phyloP scores from a whole-genome alignment of 2,888 invertebrate genomes.

The Osedax fenrisi region DNA sequence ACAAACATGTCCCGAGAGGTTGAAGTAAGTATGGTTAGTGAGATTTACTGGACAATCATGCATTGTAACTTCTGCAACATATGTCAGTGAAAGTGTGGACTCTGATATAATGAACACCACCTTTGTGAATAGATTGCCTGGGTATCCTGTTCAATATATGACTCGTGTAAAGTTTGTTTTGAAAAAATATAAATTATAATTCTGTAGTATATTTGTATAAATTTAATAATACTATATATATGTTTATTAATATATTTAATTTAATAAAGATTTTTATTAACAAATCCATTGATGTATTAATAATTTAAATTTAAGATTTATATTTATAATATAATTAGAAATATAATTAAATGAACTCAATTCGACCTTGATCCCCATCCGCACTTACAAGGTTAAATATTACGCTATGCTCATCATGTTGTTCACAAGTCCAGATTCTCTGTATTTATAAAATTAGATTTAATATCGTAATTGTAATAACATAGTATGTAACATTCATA shows the following conservation, averaged over 20 bases:
- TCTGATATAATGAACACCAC: slow-evolving; percentile 63
- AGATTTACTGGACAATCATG: slow-evolving; percentile 68
- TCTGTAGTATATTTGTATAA: no score
- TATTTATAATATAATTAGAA: no score
- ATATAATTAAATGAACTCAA: no score
- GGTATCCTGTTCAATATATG: slow-evolving; percentile 64
- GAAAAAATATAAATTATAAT: no score
- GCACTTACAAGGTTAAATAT: slow-evolving; percentile 65
- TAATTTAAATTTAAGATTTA: no score
- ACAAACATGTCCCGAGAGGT: slow-evolving; percentile 72
- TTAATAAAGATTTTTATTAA: no score
- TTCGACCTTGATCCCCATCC: slow-evolving; percentile 60
- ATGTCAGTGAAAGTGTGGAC: slow-evolving; percentile 54
- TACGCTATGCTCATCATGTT: slow-evolving; percentile 44
- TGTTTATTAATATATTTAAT: no score
- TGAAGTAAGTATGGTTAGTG: slow-evolving; percentile 79
- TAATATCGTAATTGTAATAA: background rate
- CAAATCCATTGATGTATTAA: no score
- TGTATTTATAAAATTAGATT: slow-evolving; percentile 37
- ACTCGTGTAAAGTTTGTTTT: no score
- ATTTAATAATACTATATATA: no score
- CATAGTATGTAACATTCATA: background rate
- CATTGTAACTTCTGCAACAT: background rate
- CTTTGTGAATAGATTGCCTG: slow-evolving; percentile 66
- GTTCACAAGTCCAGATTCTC: slow-evolving; percentile 58